Percentiles rank a stretch among this genome's conserved stretches.
Evolutionary conservation across 2,113 vertebrate genomes (phyloP).

Genomic region (Phycodurus eques): DNA sequence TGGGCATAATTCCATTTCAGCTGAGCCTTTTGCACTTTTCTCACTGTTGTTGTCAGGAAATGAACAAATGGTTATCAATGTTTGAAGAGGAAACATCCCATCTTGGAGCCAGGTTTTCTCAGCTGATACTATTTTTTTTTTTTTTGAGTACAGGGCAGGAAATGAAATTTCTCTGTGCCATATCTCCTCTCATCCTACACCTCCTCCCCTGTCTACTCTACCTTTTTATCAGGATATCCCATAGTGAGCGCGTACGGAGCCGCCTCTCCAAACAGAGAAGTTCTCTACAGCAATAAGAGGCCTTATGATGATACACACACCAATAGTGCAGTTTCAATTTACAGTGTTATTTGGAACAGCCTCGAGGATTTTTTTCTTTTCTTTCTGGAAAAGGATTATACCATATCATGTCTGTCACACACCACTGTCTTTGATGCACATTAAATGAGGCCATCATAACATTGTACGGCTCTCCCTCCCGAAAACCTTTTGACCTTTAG

Average conservation of each 20-base stretch:
- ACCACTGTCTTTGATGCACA: conserved; percentile 12
- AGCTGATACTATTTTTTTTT: conserved; percentile 90
- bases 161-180: conserved; percentile 84
- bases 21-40: conserved; percentile 83
- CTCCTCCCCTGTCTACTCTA: conserved; percentile 34
- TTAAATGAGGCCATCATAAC: conserved; percentile 1
- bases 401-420: conserved; percentile 34
- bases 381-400: conserved; percentile 27
- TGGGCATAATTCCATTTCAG: conserved; percentile 78
- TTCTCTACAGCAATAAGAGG: conserved; percentile 61
- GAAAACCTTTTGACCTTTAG: not conserved
- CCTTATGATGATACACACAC: conserved; percentile 37
- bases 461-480: not conserved
- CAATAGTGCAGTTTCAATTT: conserved; percentile 73
- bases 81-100: conserved; percentile 83
- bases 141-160: conserved; percentile 88
- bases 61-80: conserved; percentile 99
- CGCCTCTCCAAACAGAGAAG: conserved; percentile 57
- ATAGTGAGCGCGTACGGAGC: conserved; percentile 38
- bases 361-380: not conserved
- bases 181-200: conserved; percentile 34
- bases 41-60: conserved; percentile 98
- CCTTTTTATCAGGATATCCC: conserved; percentile 76
- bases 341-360: conserved; percentile 60
- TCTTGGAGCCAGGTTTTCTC: conserved; percentile 88